A percentile compares a stretch with the other conserved stretches of the same genome.
phyloP scores from a whole-genome alignment of 64 coral and sea anemone species.

The Pocillopora damicornis region DNA sequence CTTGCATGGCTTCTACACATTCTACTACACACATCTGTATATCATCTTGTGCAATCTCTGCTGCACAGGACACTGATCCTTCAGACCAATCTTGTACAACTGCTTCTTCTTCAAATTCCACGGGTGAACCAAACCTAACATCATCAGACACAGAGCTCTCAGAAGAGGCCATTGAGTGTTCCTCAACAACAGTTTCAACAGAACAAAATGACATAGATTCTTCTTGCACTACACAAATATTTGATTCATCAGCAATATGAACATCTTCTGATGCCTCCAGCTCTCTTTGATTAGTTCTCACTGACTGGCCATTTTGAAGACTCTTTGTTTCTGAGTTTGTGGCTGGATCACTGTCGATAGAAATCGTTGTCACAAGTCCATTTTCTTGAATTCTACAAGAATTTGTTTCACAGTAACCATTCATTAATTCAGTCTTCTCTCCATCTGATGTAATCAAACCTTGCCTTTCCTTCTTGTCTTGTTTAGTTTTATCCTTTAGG shows the following conservation, averaged over 20 bases:
- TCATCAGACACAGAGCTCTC: slow-evolving; percentile 19
- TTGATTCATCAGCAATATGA: background rate
- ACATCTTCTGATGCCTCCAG: background rate
- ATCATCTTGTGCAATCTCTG: slow-evolving; percentile 10
- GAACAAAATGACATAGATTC: background rate
- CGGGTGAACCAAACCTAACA: background rate
- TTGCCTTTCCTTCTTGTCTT: background rate
- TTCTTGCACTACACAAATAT: slow-evolving; percentile 8
- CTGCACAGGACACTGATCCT: slow-evolving; percentile 21
- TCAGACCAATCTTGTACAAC: background rate
- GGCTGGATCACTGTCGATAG: background rate
- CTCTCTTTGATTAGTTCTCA: too few species aligned
- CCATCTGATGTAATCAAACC: background rate
- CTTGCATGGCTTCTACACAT: slow-evolving; percentile 14
- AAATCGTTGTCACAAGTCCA: background rate
- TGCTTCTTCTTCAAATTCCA: background rate
- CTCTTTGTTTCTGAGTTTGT: background rate
- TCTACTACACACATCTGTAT: slow-evolving; percentile 38
- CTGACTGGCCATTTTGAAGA: background rate
- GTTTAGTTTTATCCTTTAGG: background rate
- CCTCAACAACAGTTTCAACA: background rate
- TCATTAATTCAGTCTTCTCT: background rate
- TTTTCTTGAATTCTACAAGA: background rate
- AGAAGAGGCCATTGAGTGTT: background rate
- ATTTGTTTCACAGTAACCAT: background rate